Base-by-base conservation (phyloP, 37 sponge, comb jelly and placozoan genomes). In the Beroe forskalii region DNA sequence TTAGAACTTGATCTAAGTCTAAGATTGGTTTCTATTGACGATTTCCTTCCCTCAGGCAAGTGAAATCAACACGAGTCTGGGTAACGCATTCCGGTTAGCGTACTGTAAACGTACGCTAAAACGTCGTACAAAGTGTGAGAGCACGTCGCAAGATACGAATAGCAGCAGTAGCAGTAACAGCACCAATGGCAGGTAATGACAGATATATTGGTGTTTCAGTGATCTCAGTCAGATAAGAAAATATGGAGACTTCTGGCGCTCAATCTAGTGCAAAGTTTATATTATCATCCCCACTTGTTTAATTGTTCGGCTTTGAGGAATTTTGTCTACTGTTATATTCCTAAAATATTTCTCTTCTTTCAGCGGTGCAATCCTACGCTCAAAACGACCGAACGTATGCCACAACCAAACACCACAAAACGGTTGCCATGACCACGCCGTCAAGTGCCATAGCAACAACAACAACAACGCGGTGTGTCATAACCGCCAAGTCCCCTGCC, bases 61-160 rank as follows among this genome's bases (percentile, higher is more conserved):
- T 63, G 66, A 63, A 30, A 63, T 63, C 9, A 63, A 63, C 66
- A 63, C 66, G n/a, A 63, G 28, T 6, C n/a, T 63, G 14, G 66
- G 66, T 63, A 63, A 63, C 66, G 66, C 66, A 30, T 63, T 63
- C n/a, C 20, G 66, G 25, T 30, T 63, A 20, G 66, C 66, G 66
- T 63, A 63, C 66, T 63, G 66, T 63, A 63, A 63, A 19, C 9
- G 66, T 6, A 63, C 66, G 28, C 66, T 63, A 30, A 63, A 63
- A 63, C 66, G 66, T 19, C 20, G 66, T 24, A 63, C 66, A 23
- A 63, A 63, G n/a, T 63, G 66, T 63, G 66, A 63, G 3, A 63
- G 2, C 25, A 63, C 66, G 20, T 63, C 66, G 2, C 66, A 63
- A 30, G 28, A 63, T 30, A 63, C 66, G 9, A 63, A 63, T 20